Conservation (phyloP, 2,888 invertebrate species). For the Eutolmus rufibarbis region DNA sequence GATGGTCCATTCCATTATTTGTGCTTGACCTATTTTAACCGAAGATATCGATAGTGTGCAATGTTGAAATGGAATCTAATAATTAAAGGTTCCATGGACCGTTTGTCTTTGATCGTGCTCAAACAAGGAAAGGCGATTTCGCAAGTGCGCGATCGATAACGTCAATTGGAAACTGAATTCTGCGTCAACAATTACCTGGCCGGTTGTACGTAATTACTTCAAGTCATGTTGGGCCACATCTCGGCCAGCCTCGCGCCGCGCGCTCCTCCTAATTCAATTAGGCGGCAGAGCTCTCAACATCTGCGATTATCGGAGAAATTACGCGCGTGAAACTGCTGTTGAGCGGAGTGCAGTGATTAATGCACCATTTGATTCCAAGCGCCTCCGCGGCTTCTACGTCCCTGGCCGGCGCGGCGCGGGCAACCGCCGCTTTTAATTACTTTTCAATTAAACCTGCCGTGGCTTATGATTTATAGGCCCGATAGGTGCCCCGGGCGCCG, state of each 20-base stretch:
- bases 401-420: not conserved
- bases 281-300: not conserved
- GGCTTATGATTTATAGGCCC: not conserved
- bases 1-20: no score
- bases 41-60: not conserved
- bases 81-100: not conserved
- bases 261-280: not conserved
- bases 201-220: not conserved
- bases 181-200: not conserved
- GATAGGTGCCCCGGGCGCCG: not conserved
- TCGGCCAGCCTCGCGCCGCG: not conserved
- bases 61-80: not conserved
- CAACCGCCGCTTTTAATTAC: not conserved
- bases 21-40: not conserved
- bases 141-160: not conserved
- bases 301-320: not conserved
- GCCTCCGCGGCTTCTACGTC: not conserved
- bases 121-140: not conserved
- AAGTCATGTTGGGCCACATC: not conserved
- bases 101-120: not conserved
- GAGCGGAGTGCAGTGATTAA: not conserved
- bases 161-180: not conserved
- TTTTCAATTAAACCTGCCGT: not conserved
- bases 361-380: not conserved
- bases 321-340: not conserved